A percentile compares a stretch with the other conserved stretches of the same genome.
phyloP scores from a whole-genome alignment of 2,888 invertebrate species.

The Apoda limacodes region DNA sequence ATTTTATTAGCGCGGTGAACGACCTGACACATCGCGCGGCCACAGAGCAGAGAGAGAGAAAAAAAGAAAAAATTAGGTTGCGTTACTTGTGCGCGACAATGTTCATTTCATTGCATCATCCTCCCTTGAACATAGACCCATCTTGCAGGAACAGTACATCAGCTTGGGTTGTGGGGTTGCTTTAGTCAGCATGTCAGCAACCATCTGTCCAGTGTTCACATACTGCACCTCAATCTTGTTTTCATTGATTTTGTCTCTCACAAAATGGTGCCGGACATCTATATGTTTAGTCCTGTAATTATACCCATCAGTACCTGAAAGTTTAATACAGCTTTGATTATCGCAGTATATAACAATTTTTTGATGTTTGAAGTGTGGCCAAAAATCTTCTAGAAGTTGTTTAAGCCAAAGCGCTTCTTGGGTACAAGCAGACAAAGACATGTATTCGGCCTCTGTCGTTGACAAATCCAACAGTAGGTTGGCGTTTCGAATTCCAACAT shows the following conservation, averaged over 20 bases:
- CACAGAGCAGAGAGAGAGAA: no score
- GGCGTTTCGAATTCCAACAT: conserved; percentile 16
- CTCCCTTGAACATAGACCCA: background rate
- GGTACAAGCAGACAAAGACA: conserved; percentile 19
- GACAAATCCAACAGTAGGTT: conserved; percentile 21
- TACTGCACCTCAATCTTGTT: conserved; percentile 11
- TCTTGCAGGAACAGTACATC: background rate
- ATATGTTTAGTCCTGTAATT: conserved; percentile 12
- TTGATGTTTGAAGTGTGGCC: conserved; percentile 4
- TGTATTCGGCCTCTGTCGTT: conserved; percentile 23
- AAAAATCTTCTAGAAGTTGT: conserved; percentile 15
- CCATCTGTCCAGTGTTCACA: conserved; percentile 14
- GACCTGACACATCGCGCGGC: no score
- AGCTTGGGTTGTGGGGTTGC: conserved; percentile 4
- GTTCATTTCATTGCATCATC: background rate
- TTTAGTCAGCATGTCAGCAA: conserved; percentile 17
- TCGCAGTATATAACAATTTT: conserved; percentile 7
- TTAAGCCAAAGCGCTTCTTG: conserved; percentile 22
- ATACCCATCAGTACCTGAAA: conserved; percentile 4
- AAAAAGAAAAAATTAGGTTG: no score
- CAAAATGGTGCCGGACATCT: conserved; percentile 15
- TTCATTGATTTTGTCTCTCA: conserved; percentile 12
- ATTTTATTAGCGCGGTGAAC: no score
- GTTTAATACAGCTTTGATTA: conserved; percentile 8
- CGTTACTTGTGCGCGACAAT: no score